A percentile compares a stretch with the other conserved stretches of the same genome.
Evolutionary conservation across 2,113 vertebrate genomes (phyloP).

Genomic region (Chaenogobius annularis): DNA sequence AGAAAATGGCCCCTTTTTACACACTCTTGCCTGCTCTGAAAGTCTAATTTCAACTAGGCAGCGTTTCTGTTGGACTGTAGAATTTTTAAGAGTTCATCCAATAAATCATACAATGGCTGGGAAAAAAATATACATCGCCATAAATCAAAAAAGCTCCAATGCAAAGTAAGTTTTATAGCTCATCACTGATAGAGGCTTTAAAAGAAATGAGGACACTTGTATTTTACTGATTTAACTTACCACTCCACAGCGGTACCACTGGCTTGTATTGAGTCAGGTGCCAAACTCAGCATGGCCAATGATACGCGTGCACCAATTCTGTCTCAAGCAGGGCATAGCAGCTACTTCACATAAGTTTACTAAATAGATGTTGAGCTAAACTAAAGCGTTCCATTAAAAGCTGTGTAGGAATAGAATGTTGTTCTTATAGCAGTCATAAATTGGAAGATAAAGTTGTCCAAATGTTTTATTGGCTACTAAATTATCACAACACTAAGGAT

Average conservation of each 20-base stretch:
- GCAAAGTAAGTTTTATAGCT: slow-evolving; percentile 1
- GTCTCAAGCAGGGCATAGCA: neutral
- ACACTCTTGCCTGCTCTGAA: slow-evolving; percentile 2
- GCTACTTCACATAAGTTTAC: neutral
- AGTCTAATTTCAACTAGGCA: neutral
- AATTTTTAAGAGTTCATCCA: neutral
- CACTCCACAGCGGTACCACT: neutral
- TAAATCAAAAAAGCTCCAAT: slow-evolving; percentile 14
- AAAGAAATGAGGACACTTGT: slow-evolving; percentile 10
- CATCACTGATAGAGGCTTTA: slow-evolving; percentile 3
- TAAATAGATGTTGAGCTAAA: neutral
- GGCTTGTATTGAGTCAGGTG: neutral
- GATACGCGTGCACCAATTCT: neutral
- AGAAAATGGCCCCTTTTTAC: neutral
- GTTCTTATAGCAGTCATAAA: too few relatives aligned
- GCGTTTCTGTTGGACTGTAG: neutral
- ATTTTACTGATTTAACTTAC: neutral
- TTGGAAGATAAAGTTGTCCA: too few relatives aligned
- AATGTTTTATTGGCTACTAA: too few relatives aligned
- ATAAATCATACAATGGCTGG: slow-evolving; percentile 3
- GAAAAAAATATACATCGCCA: slow-evolving; percentile 2
- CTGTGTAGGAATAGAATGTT: too few relatives aligned
- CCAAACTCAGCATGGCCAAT: neutral
- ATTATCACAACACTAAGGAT: too few relatives aligned
- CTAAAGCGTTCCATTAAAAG: too few relatives aligned